Base-by-base conservation (phyloP, 2,888 invertebrate species). In the Liposcelis brunnea region DNA sequence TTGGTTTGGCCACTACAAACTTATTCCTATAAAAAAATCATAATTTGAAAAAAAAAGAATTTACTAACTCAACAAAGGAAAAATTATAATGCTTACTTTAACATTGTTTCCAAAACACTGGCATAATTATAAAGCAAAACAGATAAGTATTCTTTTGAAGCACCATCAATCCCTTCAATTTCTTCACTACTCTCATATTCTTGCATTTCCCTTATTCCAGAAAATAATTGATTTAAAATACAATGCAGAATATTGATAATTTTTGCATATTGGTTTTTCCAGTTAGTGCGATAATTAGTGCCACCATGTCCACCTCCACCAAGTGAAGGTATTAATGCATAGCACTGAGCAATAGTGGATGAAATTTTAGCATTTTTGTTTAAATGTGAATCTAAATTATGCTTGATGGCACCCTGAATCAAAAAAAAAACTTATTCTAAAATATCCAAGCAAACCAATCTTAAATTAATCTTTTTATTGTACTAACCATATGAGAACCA, bases 151-250 rank as follows among this genome's bases (percentile, higher is more conserved):
- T 35, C 16, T 6, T 14, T 5, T 6, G 35, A 16, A 35, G 10
- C 10, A 7, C 10, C 7, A 4, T 16, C 35, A 35, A 35, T 32
- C 32, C n/a, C 35, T 35, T 35, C 6, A 35, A 14, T 10, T 15
- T 15, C 7, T 6, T 35, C 16, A 35, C 16, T 10, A 14, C 10
- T 35, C 10, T 35, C 35, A 35, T 35, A 14, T 35, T 5, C 7
- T 16, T 16, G 35, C 5, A 35, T 14, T 19, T 40, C 40, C 5
- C 5, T 16, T 7, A 40, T 5, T 16, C 21, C 19, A 6, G 12
- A 19, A 40, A 40, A 40, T n/a, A 40, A 21, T 11, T 19, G 12
- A 21, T 40, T 40, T 16, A 40, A 21, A 40, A 40, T 7, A 4
- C 3, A 5, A 19, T 40, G 40, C 12, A 10, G 21, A 19, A 3